Evolutionary conservation across 2,113 vertebrate species (phyloP).

Genomic region (Pollimyrus isidori): DNA sequence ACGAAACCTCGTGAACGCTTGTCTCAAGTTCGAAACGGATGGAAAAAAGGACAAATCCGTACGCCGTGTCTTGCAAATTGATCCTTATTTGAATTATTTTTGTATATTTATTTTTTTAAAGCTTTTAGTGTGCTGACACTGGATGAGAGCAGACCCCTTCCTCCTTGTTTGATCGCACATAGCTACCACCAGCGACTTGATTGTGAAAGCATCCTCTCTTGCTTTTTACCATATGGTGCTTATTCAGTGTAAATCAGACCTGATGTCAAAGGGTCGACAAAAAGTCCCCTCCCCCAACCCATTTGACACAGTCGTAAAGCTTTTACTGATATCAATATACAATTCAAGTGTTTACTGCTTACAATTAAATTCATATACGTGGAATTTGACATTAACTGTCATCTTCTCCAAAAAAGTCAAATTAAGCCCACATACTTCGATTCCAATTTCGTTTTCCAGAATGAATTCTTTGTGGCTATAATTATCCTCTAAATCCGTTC

Average conservation of each 20-base stretch:
- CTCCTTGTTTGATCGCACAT: background rate
- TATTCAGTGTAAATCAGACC: background rate
- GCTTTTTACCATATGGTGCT: conserved; percentile 13
- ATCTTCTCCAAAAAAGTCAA: background rate
- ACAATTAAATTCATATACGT: background rate
- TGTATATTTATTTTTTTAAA: conserved; percentile 27
- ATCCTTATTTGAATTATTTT: conserved; percentile 34
- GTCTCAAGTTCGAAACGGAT: conserved; percentile 35
- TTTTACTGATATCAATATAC: background rate
- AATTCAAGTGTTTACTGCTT: background rate
- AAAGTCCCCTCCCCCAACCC: background rate
- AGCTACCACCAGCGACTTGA: conserved; percentile 13
- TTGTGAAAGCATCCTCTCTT: conserved; percentile 3
- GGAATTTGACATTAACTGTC: background rate
- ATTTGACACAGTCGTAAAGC: background rate
- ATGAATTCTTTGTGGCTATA: conserved; percentile 21
- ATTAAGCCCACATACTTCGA: background rate
- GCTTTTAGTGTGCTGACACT: conserved; percentile 2
- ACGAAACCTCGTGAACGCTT: conserved; percentile 36
- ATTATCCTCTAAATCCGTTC: conserved; percentile 9
- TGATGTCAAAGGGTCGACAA: background rate
- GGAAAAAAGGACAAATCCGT: conserved; percentile 38
- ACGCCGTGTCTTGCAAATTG: conserved; percentile 53
- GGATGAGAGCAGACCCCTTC: background rate
- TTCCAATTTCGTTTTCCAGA: background rate